phyloP scores from a whole-genome alignment of 2,888 invertebrate species.

The Hemistola chrysoprasaria region DNA sequence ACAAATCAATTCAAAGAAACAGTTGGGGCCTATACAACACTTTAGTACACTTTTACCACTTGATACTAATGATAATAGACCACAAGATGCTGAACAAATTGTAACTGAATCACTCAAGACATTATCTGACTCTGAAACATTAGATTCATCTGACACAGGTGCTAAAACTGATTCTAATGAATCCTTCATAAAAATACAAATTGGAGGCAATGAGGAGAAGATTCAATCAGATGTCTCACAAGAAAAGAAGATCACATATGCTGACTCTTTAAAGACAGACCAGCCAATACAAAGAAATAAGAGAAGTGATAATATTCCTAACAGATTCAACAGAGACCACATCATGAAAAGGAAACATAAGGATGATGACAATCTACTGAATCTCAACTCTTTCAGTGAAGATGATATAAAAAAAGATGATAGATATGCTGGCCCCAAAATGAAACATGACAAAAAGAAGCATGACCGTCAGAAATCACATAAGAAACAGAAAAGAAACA shows the following conservation, averaged over 20 bases:
- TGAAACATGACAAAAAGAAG: constrained; percentile 61
- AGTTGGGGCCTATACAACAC: constrained; percentile 7
- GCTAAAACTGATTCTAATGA: no score
- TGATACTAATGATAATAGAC: neutral
- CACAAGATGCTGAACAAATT: neutral
- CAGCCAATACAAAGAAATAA: constrained; percentile 28
- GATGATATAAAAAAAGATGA: constrained; percentile 67
- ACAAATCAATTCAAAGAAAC: constrained; percentile 9
- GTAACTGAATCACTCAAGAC: neutral
- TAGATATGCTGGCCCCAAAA: constrained; percentile 56
- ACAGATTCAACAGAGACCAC: constrained; percentile 73
- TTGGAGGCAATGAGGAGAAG: neutral
- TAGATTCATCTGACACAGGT: constrained; percentile 20
- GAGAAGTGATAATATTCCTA: constrained; percentile 32
- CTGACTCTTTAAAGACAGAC: constrained; percentile 59
- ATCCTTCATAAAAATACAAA: no score
- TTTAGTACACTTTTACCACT: no score
- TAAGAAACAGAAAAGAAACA: constrained; percentile 68
- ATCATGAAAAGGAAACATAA: constrained; percentile 51
- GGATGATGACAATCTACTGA: constrained; percentile 31
- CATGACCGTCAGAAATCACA: constrained; percentile 58
- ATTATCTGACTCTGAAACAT: constrained; percentile 2
- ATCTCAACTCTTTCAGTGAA: constrained; percentile 50
- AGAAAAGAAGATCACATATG: constrained; percentile 56
- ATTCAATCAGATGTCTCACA: neutral